These are phyloP conservation scores for Corythoichthys haematopterus DNA, from an alignment of 2,113 vertebrate species.

Conservation along the genomic window DNA sequence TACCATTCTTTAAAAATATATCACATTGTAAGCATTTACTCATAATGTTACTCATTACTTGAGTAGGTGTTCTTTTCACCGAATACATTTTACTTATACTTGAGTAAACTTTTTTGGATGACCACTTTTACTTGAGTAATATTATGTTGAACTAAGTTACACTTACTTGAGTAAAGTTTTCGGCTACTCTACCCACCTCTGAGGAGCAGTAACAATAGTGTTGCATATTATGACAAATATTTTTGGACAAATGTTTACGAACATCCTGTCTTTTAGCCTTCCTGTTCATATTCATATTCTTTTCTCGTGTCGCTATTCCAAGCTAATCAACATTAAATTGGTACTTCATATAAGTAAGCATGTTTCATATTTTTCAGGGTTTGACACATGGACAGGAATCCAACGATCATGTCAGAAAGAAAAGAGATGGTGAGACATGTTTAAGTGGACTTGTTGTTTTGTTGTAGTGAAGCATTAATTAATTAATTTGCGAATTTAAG, in stretches of 20 bases:
- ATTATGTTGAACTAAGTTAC: too few relatives aligned
- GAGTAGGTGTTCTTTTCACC: too few relatives aligned
- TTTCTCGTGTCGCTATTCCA: neutral
- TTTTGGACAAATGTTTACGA: neutral
- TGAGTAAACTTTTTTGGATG: too few relatives aligned
- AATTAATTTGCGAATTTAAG: neutral
- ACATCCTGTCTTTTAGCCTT: neutral
- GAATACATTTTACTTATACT: too few relatives aligned
- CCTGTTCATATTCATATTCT: neutral
- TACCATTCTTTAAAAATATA: too few relatives aligned
- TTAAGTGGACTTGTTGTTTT: neutral
- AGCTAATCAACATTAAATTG: neutral
- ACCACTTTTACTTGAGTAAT: too few relatives aligned
- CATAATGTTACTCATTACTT: too few relatives aligned
- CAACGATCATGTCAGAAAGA: neutral
- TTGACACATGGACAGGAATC: neutral
- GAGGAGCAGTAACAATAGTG: too few relatives aligned
- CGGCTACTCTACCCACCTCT: too few relatives aligned
- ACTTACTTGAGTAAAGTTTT: too few relatives aligned
- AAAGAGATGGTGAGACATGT: neutral
- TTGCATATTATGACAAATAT: neutral
- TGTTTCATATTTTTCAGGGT: neutral
- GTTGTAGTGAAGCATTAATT: neutral
- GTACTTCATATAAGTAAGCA: too few relatives aligned
- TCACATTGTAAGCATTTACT: too few relatives aligned